phyloP scores from a whole-genome alignment of 2,113 vertebrate genomes.

The Polyodon spathula region DNA sequence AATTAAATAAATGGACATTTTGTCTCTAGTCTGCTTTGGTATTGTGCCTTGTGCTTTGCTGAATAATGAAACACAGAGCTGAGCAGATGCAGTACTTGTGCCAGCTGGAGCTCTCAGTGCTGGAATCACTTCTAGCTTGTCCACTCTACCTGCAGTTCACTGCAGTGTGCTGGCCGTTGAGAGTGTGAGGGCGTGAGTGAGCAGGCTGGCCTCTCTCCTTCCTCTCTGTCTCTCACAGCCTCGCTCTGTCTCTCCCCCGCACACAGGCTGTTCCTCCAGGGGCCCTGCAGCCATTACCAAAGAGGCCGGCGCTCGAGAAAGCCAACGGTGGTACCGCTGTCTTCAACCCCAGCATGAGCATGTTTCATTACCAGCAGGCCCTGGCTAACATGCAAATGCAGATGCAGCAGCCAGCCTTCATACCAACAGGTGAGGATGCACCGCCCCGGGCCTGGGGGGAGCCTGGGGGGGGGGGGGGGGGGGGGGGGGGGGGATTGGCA shows the following conservation, averaged over 20 bases:
- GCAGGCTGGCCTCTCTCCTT: background rate
- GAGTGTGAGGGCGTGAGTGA: background rate
- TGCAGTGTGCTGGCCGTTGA: background rate
- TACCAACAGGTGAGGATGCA: slow-evolving; percentile 82
- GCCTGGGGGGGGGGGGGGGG: too few species aligned
- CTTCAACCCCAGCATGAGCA: slow-evolving; percentile 77
- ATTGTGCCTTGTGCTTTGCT: too few species aligned
- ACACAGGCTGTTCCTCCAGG: slow-evolving; percentile 59
- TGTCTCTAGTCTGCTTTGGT: too few species aligned
- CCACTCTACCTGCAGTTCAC: too few species aligned
- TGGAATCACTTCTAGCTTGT: too few species aligned
- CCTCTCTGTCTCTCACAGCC: background rate
- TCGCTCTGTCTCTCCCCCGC: slow-evolving; percentile 1
- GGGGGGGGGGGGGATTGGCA: too few species aligned
- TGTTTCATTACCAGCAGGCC: slow-evolving; percentile 97
- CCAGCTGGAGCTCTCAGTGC: too few species aligned
- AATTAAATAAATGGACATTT: too few species aligned
- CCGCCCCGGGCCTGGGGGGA: too few species aligned
- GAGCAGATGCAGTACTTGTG: too few species aligned
- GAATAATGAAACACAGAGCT: too few species aligned
- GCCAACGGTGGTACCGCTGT: slow-evolving; percentile 77
- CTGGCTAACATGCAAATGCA: slow-evolving; percentile 94
- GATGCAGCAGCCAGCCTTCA: slow-evolving; percentile 81
- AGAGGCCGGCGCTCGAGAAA: slow-evolving; percentile 87
- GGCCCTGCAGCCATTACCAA: slow-evolving; percentile 81